A percentile compares a stretch with the other conserved stretches of the same genome.
These are phyloP conservation scores for Drosophila vallismaia DNA, from an alignment of 2,888 invertebrate species.

Conservation along the genomic window DNA sequence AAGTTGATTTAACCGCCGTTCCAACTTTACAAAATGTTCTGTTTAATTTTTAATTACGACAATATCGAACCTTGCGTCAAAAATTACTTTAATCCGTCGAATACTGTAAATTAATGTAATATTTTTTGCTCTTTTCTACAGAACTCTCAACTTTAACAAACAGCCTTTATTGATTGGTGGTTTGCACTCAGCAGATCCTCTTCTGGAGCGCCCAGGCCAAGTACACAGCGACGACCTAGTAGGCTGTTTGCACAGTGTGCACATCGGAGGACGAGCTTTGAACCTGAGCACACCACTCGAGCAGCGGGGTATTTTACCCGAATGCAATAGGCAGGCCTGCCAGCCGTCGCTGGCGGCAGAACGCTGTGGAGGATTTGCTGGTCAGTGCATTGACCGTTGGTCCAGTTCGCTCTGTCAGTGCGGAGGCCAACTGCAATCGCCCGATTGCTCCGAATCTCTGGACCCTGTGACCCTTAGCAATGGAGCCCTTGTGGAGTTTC, in stretches of 20 bases:
- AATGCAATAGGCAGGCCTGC: conserved; percentile 91
- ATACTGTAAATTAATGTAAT: no score
- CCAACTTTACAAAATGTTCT: no score
- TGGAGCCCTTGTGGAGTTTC: conserved; percentile 91
- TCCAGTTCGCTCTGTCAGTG: conserved; percentile 89
- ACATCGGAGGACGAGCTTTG: conserved; percentile 92
- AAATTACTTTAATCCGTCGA: no score
- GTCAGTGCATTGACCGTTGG: conserved; percentile 93
- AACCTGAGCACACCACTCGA: conserved; percentile 92
- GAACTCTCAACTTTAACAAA: conserved; percentile 95
- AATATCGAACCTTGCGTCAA: no score
- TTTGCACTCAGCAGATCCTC: conserved; percentile 92
- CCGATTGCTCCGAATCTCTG: conserved; percentile 91
- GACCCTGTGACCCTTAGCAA: conserved; percentile 91
- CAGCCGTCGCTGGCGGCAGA: conserved; percentile 83
- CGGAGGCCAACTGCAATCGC: conserved; percentile 88
- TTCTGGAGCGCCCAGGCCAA: conserved; percentile 94
- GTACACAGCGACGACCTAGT: conserved; percentile 96
- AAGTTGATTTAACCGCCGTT: conserved; percentile 78
- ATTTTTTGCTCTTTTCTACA: conserved; percentile 83
- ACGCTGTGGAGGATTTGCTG: conserved; percentile 87
- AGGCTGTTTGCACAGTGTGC: conserved; percentile 96
- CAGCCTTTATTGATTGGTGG: conserved; percentile 94
- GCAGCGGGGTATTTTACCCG: conserved; percentile 89
- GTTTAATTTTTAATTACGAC: no score